Percentiles rank a stretch among this genome's conserved stretches.
These are phyloP conservation scores for Lontra canadensis DNA, from an alignment of 2,113 vertebrate species.

Conservation along the genomic window DNA sequence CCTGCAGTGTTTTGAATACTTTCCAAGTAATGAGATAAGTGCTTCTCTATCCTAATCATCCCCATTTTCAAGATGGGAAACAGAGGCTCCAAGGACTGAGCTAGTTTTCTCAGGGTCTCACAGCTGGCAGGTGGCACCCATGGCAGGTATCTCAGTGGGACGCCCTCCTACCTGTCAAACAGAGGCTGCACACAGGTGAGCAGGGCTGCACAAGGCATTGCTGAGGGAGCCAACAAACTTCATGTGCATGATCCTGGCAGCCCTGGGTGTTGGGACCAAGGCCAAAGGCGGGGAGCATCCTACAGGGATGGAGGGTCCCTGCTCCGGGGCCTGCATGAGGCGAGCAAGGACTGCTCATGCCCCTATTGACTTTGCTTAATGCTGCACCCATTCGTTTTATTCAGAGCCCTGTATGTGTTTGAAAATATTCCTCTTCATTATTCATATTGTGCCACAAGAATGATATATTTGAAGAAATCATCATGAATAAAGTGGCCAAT, in stretches of 20 bases:
- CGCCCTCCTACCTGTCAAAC: rapidly evolving
- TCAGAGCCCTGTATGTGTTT: conserved; percentile 80
- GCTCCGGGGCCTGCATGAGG: rapidly evolving
- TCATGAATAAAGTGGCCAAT: conserved; percentile 84
- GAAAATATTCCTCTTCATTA: conserved; percentile 83
- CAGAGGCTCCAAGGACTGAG: not conserved
- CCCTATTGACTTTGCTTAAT: not conserved
- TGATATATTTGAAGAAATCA: conserved; percentile 79
- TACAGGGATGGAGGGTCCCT: not conserved
- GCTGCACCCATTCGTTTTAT: conserved; percentile 43
- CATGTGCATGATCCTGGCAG: rapidly evolving
- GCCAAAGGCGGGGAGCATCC: rapidly evolving
- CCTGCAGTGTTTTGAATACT: rapidly evolving
- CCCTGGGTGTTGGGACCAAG: not conserved
- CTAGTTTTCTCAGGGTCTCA: rapidly evolving
- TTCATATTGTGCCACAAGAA: conserved; percentile 79
- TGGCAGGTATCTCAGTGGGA: rapidly evolving
- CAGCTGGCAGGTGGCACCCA: rapidly evolving
- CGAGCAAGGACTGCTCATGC: not conserved
- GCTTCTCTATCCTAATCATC: not conserved
- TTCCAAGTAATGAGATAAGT: rapidly evolving
- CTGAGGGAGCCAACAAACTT: rapidly evolving
- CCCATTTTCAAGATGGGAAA: not conserved
- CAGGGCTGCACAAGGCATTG: rapidly evolving
- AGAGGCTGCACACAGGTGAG: not conserved